These are phyloP conservation scores for Papilio helenus DNA, from an alignment of 1,140 invertebrate genomes.

Conservation along the genomic window DNA sequence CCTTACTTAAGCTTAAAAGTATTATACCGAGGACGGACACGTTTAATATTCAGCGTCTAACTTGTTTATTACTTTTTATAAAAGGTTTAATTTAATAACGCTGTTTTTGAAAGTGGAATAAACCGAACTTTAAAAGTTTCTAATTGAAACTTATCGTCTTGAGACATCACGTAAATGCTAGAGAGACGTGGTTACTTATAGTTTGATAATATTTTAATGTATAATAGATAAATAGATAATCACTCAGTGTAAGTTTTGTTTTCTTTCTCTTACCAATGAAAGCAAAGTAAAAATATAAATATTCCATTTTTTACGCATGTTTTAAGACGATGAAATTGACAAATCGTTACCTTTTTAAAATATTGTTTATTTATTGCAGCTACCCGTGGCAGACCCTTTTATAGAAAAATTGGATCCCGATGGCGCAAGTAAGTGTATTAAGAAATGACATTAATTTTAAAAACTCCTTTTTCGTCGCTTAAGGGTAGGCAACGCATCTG, in stretches of 20 bases:
- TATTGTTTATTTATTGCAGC: slow-evolving; percentile 85
- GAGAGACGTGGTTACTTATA: neutral
- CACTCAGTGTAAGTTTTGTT: neutral
- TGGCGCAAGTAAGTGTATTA: slow-evolving; percentile 90
- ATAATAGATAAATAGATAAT: neutral
- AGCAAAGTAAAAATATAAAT: too few species aligned
- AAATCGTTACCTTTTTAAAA: neutral
- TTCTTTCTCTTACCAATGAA: neutral
- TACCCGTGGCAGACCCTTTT: slow-evolving; percentile 94
- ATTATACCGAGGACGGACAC: neutral
- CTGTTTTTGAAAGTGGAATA: neutral
- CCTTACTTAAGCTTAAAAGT: neutral
- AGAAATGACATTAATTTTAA: neutral
- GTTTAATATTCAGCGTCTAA: neutral
- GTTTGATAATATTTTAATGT: neutral
- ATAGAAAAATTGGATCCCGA: slow-evolving; percentile 93
- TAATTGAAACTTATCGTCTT: neutral
- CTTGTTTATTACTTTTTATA: slow-evolving; percentile 2
- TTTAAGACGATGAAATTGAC: too few species aligned
- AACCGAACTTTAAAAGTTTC: neutral
- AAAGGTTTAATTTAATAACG: neutral
- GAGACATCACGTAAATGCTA: neutral
- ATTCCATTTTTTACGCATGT: too few species aligned
- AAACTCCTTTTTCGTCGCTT: too few species aligned
- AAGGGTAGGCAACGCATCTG: too few species aligned